A percentile compares a stretch with the other conserved stretches of the same genome.
phyloP scores from a whole-genome alignment of 2,113 vertebrate species.

The Ptychochromis oligacanthus region DNA sequence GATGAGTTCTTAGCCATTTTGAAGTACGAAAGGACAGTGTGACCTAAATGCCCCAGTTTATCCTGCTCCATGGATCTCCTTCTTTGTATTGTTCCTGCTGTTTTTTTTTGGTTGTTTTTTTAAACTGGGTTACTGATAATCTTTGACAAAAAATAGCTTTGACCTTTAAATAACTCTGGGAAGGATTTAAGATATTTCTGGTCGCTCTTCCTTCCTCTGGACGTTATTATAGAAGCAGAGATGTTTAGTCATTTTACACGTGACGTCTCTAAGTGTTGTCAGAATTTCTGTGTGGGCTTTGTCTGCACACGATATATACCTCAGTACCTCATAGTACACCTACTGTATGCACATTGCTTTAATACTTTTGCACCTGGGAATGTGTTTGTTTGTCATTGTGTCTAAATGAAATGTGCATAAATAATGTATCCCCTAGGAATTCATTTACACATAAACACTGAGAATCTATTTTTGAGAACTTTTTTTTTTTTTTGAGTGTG shows the following conservation, averaged over 20 bases:
- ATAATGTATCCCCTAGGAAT: background rate
- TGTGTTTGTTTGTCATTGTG: background rate
- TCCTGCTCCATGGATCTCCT: background rate
- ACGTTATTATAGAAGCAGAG: slow-evolving; percentile 34
- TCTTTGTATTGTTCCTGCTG: slow-evolving; percentile 10
- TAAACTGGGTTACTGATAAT: slow-evolving; percentile 20
- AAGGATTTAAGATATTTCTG: slow-evolving; percentile 52
- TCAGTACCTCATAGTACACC: background rate
- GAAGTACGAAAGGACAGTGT: background rate
- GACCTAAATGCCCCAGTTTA: background rate
- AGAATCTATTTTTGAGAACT: slow-evolving; percentile 7
- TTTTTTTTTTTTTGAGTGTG: slow-evolving; percentile 5
- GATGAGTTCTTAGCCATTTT: background rate
- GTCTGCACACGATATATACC: background rate
- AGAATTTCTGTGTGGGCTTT: background rate
- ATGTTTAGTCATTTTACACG: background rate
- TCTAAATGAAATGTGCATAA: background rate
- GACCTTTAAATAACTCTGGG: slow-evolving; percentile 50
- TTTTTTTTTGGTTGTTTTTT: background rate
- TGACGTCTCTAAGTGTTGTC: slow-evolving; percentile 1
- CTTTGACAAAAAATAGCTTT: slow-evolving; percentile 41
- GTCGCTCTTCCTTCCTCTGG: slow-evolving; percentile 47
- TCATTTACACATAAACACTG: background rate
- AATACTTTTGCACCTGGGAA: background rate
- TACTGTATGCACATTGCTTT: background rate